phyloP scores from a whole-genome alignment of 2,113 vertebrate genomes.

The Platichthys stellatus region DNA sequence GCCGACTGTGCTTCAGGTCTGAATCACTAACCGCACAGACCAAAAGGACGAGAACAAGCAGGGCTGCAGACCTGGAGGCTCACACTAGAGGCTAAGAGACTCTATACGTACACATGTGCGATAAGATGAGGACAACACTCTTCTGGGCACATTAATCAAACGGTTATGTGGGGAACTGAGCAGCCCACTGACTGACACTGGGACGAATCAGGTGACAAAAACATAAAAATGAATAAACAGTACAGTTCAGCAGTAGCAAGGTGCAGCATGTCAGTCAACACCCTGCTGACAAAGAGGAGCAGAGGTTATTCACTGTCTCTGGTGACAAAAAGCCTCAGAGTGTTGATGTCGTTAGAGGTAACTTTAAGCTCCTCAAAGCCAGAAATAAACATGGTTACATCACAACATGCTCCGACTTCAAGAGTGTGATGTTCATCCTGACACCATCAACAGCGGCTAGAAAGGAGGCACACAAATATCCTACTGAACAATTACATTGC shows the following conservation, averaged over 20 bases:
- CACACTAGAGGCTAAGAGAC: constrained; percentile 32
- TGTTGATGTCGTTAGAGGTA: constrained; percentile 17
- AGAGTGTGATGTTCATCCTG: background rate
- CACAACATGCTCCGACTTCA: constrained; percentile 5
- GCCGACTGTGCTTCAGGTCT: constrained; percentile 5
- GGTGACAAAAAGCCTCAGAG: constrained; percentile 31
- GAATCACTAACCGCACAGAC: constrained; percentile 40
- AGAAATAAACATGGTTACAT: constrained; percentile 41
- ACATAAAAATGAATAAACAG: too few relatives aligned
- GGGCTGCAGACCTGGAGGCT: constrained; percentile 32
- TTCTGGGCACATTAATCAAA: background rate
- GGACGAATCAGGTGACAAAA: background rate
- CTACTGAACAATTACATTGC: background rate
- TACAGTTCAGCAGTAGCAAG: constrained; percentile 7
- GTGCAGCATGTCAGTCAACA: constrained; percentile 34
- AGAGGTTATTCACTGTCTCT: constrained; percentile 18
- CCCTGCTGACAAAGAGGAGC: constrained; percentile 27
- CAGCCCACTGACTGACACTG: constrained; percentile 3
- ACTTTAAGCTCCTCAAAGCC: constrained; percentile 33
- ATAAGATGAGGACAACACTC: constrained; percentile 27
- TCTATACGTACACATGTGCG: background rate
- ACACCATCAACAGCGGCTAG: background rate
- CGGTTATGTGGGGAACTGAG: too few relatives aligned
- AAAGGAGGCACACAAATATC: constrained; percentile 9
- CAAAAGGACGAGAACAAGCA: constrained; percentile 31